Percentiles rank a stretch among this genome's conserved stretches.
These are phyloP conservation scores for Drosophila paracracens DNA, from an alignment of 2,888 invertebrate species.

Conservation along the genomic window DNA sequence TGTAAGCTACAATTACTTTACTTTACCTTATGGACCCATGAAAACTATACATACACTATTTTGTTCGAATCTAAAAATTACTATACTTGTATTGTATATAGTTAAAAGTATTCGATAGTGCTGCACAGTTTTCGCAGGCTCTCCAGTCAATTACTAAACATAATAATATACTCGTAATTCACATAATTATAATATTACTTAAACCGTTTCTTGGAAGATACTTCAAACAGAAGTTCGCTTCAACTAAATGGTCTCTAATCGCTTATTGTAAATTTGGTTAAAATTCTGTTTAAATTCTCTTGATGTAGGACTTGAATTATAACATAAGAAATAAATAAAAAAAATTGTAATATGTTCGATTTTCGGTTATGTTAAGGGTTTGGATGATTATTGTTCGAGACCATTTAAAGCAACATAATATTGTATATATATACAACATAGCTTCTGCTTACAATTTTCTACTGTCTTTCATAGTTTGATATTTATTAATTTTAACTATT, in stretches of 20 bases:
- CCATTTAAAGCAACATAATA: slow-evolving; percentile 13
- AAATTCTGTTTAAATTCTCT: background rate
- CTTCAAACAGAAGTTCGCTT: slow-evolving; percentile 27
- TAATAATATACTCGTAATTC: slow-evolving; percentile 22
- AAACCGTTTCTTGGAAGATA: slow-evolving; percentile 50
- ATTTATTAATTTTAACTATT: slow-evolving; percentile 34
- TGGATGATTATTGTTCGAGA: slow-evolving; percentile 2
- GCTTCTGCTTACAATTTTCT: slow-evolving; percentile 24
- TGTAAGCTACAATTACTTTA: slow-evolving; percentile 33
- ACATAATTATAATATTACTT: slow-evolving; percentile 28
- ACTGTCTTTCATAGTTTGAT: slow-evolving; percentile 15
- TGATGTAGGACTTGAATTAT: background rate
- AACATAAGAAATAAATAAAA: background rate
- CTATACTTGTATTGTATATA: background rate
- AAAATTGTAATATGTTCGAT: background rate
- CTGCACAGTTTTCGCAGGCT: slow-evolving; percentile 17
- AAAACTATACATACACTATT: slow-evolving; percentile 15
- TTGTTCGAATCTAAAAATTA: background rate
- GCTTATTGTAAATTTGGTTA: background rate
- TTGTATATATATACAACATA: slow-evolving; percentile 1
- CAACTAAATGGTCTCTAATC: slow-evolving; percentile 22
- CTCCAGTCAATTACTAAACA: slow-evolving; percentile 20
- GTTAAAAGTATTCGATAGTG: slow-evolving; percentile 15
- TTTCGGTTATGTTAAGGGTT: background rate
- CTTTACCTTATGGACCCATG: slow-evolving; percentile 3